These are phyloP conservation scores for Bellardia bayeri DNA, from an alignment of 2,888 invertebrate genomes.

Conservation along the genomic window DNA sequence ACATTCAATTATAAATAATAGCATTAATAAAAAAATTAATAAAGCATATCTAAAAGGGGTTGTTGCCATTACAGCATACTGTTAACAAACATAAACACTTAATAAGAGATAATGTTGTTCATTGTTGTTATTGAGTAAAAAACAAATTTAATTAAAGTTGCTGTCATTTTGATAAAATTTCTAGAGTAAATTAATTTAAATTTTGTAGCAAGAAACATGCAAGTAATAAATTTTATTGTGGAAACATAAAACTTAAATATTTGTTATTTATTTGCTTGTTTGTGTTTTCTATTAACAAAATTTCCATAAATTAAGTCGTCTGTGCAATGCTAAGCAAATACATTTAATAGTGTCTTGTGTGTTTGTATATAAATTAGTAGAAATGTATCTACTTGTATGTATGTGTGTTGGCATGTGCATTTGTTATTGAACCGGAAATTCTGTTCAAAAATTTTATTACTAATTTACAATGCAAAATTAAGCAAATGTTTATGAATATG, in stretches of 20 bases:
- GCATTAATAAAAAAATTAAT: slow-evolving; percentile 12
- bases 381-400: background rate
- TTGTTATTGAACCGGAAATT: slow-evolving; percentile 66
- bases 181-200: slow-evolving; percentile 61
- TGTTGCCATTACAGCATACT: background rate
- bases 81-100: background rate
- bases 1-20: slow-evolving; percentile 43
- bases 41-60: slow-evolving; percentile 29
- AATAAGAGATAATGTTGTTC: slow-evolving; percentile 9
- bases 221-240: slow-evolving; percentile 46
- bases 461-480: slow-evolving; percentile 66
- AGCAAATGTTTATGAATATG: slow-evolving; percentile 31
- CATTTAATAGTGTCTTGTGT: slow-evolving; percentile 42
- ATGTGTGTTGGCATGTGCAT: slow-evolving; percentile 3
- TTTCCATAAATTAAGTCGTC: slow-evolving; percentile 66
- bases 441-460: slow-evolving; percentile 54
- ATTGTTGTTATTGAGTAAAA: background rate
- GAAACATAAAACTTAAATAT: slow-evolving; percentile 11
- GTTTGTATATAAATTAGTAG: slow-evolving; percentile 6
- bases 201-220: slow-evolving; percentile 27
- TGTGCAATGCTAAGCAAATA: slow-evolving; percentile 32
- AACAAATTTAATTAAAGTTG: slow-evolving; percentile 67
- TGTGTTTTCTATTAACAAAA: slow-evolving; percentile 61
- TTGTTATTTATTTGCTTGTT: slow-evolving; percentile 49
- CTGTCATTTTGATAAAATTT: slow-evolving; percentile 65